phyloP scores from a whole-genome alignment of 2,113 vertebrate genomes.

The Steatornis caripensis region DNA sequence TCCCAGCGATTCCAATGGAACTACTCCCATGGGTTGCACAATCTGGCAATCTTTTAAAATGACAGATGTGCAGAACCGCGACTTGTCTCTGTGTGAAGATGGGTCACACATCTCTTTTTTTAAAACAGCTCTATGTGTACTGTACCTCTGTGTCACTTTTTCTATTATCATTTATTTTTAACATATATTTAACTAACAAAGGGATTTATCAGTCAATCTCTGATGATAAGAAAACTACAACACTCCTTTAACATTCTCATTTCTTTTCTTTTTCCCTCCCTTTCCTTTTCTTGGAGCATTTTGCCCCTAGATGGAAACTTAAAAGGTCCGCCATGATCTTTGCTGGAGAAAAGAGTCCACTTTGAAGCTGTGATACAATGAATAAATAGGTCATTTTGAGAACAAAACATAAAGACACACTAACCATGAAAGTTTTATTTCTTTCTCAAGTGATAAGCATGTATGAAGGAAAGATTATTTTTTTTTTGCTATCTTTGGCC shows the following conservation, averaged over 20 bases:
- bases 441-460: neutral
- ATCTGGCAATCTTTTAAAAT: neutral
- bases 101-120: neutral
- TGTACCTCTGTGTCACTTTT: neutral
- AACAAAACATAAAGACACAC: neutral
- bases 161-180: neutral
- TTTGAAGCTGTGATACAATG: conserved; percentile 20
- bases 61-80: neutral
- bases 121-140: neutral
- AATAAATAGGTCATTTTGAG: neutral
- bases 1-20: neutral
- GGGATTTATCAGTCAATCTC: neutral
- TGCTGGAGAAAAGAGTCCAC: neutral
- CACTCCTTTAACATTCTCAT: neutral
- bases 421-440: neutral
- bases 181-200: neutral
- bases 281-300: neutral
- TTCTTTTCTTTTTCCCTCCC: neutral
- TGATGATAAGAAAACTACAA: neutral
- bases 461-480: neutral
- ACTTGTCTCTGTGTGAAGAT: neutral
- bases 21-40: neutral
- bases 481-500: neutral
- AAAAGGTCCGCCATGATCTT: neutral
- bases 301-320: neutral